Percentiles rank a stretch among this genome's conserved stretches.
These are phyloP conservation scores for Dicyrtomina minuta DNA, from an alignment of 2,888 invertebrate species.

Conservation along the genomic window DNA sequence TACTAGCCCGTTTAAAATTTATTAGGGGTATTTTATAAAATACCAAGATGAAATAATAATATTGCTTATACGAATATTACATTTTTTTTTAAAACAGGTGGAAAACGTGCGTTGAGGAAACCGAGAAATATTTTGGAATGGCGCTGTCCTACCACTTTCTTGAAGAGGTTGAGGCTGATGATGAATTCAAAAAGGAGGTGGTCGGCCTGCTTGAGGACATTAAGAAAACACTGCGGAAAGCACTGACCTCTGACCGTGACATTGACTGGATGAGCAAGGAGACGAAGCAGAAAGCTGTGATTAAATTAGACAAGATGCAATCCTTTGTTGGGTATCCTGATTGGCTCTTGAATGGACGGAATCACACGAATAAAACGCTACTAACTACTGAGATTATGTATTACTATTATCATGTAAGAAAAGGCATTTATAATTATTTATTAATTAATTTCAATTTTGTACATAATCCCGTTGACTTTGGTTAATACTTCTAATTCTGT, in stretches of 20 bases:
- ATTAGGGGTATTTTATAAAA: no score
- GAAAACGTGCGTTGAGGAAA: conserved; percentile 56
- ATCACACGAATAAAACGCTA: neutral
- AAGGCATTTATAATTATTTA: no score
- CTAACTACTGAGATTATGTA: conserved; percentile 24
- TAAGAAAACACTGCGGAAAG: conserved; percentile 21
- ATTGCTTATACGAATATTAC: no score
- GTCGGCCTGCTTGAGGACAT: conserved; percentile 31
- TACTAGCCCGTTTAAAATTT: no score
- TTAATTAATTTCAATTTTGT: neutral
- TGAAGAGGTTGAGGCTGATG: conserved; percentile 56
- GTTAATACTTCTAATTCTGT: no score
- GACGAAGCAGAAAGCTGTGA: conserved; percentile 25
- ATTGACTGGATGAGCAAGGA: conserved; percentile 40
- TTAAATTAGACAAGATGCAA: conserved; percentile 35
- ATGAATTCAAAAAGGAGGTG: conserved; percentile 56
- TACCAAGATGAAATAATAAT: no score
- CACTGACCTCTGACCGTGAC: conserved; percentile 13
- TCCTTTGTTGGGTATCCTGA: conserved; percentile 39
- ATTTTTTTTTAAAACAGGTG: conserved; percentile 55
- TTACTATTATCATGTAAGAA: conserved; percentile 33
- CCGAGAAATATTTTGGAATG: conserved; percentile 57
- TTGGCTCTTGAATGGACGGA: conserved; percentile 31
- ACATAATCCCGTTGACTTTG: no score
- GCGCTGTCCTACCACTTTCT: conserved; percentile 58